Base-by-base conservation (phyloP, 2,888 invertebrate genomes). In the Ypsolopha sequella region DNA sequence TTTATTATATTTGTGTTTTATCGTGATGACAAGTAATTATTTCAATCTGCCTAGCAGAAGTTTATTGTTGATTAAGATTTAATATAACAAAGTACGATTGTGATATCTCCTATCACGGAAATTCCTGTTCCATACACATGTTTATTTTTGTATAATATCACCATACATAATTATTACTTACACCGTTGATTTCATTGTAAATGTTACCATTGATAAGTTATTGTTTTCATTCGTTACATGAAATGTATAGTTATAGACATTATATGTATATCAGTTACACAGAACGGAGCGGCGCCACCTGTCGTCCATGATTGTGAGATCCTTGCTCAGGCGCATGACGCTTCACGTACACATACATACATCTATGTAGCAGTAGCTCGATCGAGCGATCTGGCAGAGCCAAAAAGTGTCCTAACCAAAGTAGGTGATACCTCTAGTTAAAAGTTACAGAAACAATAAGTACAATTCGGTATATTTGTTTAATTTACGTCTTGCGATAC, bases 121-220 rank as follows among this genome's bases (percentile, higher is more conserved):
- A 80, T 77, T 80, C 80, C 81, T 81, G 79, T 78, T 80, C 79
- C 80, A 80, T 76, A 67, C 74, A 78, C 75, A 71, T 76, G 66
- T 51, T 80, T 80, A 75, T 80, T 79, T 80, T 80, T 78, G 72
- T 79, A 74, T 75, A 75, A 41, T 75, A 77, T 77, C 76, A 70
- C 72, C 72, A 64, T 68, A 68, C 72, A 66, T 72, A 72, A 65
- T 74, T n/a, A n/a, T n/a, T 69, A 63, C 71, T 72, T 71, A 70
- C 70, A 73, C 68, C 62, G 66, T 73, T 73, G 65, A 68, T 68
- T 72, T 81, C 81, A 79, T 80, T 81, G 81, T 84, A 79, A 80
- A 81, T 81, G 82, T 85, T 84, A 84, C 84, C 85, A 82, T 84
- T 80, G 73, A 70, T 82, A 80, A 80, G 82, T 81, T 81, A 80